phyloP scores from a whole-genome alignment of 2,888 invertebrate genomes.

The Falcaria lacertinaria region DNA sequence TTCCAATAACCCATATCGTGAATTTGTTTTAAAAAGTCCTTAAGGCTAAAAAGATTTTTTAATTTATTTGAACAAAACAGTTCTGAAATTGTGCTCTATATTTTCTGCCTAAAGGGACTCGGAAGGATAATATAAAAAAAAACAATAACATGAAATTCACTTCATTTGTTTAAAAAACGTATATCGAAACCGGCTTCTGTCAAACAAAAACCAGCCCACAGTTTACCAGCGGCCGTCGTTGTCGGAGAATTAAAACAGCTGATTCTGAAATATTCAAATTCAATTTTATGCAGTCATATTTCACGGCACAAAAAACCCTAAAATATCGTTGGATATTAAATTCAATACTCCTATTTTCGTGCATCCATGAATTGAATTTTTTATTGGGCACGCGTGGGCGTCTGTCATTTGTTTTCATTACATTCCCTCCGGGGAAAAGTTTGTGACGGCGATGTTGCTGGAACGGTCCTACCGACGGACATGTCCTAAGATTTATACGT shows the following conservation, averaged over 20 bases:
- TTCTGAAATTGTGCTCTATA: too few species aligned
- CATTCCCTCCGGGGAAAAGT: conserved; percentile 44
- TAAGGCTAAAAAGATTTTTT: too few species aligned
- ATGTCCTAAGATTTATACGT: conserved; percentile 32
- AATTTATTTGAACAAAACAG: too few species aligned
- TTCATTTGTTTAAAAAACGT: too few species aligned
- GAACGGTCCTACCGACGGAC: not conserved
- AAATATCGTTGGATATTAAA: conserved; percentile 49
- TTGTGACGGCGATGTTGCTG: conserved; percentile 29
- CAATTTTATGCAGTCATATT: conserved; percentile 43
- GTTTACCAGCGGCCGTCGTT: not conserved
- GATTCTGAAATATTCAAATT: conserved; percentile 35
- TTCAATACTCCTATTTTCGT: conserved; percentile 60
- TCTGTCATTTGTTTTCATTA: conserved; percentile 76
- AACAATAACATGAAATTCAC: too few species aligned
- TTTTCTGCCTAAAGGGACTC: too few species aligned
- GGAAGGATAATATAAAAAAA: too few species aligned
- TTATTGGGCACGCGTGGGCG: conserved; percentile 61
- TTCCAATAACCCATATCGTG: too few species aligned
- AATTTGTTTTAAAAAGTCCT: too few species aligned
- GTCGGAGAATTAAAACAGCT: conserved; percentile 28
- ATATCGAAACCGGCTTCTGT: too few species aligned
- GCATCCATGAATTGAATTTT: conserved; percentile 66
- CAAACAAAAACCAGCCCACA: not conserved
- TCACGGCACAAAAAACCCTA: conserved; percentile 34